Evolutionary conservation across 2,888 invertebrate genomes (phyloP).

Genomic region (Sinohyriopsis cumingii): DNA sequence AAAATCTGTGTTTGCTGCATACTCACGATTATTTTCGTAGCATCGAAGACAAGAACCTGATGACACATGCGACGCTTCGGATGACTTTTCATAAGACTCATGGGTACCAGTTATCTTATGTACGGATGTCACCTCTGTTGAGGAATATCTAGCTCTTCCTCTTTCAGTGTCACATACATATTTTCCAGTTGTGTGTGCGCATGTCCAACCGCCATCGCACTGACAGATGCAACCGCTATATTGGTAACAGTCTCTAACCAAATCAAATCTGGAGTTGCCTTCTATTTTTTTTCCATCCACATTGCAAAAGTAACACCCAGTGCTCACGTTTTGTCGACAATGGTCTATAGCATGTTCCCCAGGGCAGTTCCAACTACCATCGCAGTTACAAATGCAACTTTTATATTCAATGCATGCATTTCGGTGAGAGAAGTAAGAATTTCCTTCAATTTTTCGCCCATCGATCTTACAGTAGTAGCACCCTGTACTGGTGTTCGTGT

Average conservation of each 20-base stretch:
- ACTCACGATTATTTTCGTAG: slow-evolving; percentile 9
- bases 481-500: slow-evolving; percentile 17
- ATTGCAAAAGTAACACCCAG: slow-evolving; percentile 49
- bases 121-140: slow-evolving; percentile 2
- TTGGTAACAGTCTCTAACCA: slow-evolving; percentile 49
- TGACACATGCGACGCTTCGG: background rate
- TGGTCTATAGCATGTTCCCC: slow-evolving; percentile 31
- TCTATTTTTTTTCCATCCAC: slow-evolving; percentile 41
- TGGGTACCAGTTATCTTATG: slow-evolving; percentile 1
- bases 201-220: slow-evolving; percentile 60
- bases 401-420: slow-evolving; percentile 49
- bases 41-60: slow-evolving; percentile 14
- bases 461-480: slow-evolving; percentile 30
- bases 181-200: slow-evolving; percentile 22
- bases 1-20: slow-evolving; percentile 40
- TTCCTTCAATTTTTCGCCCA: slow-evolving; percentile 27
- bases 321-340: slow-evolving; percentile 37
- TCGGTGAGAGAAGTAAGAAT: slow-evolving; percentile 37
- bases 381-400: slow-evolving; percentile 45
- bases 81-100: too few species aligned
- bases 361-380: slow-evolving; percentile 49
- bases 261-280: slow-evolving; percentile 48
- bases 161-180: slow-evolving; percentile 20
- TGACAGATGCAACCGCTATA: slow-evolving; percentile 52
- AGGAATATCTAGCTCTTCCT: background rate